Evolutionary conservation across 2,113 vertebrate genomes (phyloP), one percentile per base, ranked within the genome.

Genomic region (Egretta garzetta): DNA sequence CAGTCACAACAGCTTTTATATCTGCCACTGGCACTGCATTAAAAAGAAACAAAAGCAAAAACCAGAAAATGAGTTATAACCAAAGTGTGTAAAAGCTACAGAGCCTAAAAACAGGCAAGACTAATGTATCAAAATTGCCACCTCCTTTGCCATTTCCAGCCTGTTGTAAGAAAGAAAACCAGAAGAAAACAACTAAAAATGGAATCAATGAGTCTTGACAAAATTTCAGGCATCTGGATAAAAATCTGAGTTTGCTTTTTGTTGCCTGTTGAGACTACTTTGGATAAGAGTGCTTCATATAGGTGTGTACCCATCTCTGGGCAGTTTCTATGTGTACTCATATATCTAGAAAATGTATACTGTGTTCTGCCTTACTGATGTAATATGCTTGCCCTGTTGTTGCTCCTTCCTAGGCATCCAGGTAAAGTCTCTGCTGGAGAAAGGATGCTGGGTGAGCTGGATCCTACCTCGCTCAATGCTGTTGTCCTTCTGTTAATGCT

Each of bases 1-100:
- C 99, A 67, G 99, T 99, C 98, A 99, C 99, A 95, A 99, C 98
- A 79, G 99, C 99, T 98, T 99, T 99, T 98, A 99, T 99, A 97
- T 99, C 99, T 95, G 99, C 99, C 98, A 99, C 99, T 32, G 99
- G 99, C 97, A 99, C 99, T 99, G 98, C 59, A 98, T 97, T 80
- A 77, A 86, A 93, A 86, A 96, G 59, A 82, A 80, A 83, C n/a
- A 95, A 94, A 95, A 88, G 45, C 24, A 90, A 88, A 83, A 84
- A 87, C 23, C 91, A 88, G 60, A 81, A 93, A 91, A 96, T 58
- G 22, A 90, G 62, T 80, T 87, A 66, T 18, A 82, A 92, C 6
- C 41, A 66, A 76, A 45, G 45, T 41, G 47, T 60, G n/a, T 60
- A 79, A 93, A 90, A 94, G 17, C n/a, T 58, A 52, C 4, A 23